Conservation (phyloP, 2,797 vertebrate species). For the Austrolebias charrua region DNA sequence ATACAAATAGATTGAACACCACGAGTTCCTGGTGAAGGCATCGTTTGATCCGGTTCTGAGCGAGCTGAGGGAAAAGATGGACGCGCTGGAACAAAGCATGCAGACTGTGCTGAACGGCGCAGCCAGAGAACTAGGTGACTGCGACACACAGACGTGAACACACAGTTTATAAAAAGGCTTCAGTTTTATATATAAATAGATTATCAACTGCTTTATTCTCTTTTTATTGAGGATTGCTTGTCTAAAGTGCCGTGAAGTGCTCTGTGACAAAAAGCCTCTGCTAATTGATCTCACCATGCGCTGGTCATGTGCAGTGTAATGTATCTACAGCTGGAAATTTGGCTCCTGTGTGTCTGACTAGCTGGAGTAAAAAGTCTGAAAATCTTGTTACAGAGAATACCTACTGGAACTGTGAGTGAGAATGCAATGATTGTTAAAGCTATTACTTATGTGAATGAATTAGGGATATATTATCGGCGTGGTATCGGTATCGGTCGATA, state of each 20-base stretch:
- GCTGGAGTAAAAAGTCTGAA: too few relatives aligned
- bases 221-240: not conserved
- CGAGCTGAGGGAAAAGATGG: constrained; percentile 93
- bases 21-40: constrained; percentile 96
- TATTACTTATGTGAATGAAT: too few relatives aligned
- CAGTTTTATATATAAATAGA: not conserved
- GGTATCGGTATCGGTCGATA: too few relatives aligned
- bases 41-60: constrained; percentile 94
- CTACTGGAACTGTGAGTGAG: not conserved
- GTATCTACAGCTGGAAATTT: not conserved
- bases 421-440: not conserved
- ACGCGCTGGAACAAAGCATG: constrained; percentile 90
- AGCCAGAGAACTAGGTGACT: constrained; percentile 89
- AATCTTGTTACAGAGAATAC: not conserved
- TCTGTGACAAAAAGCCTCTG: not conserved
- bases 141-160: not conserved
- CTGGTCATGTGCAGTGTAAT: not conserved
- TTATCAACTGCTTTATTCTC: not conserved
- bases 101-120: constrained; percentile 83
- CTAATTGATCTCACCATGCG: not conserved
- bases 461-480: too few relatives aligned
- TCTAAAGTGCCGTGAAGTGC: not conserved
- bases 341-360: not conserved
- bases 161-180: not conserved
- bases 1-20: constrained; percentile 87